Evolutionary conservation across 2,797 vertebrate genomes (phyloP).

Genomic region (Peromyscus melanophrys): DNA sequence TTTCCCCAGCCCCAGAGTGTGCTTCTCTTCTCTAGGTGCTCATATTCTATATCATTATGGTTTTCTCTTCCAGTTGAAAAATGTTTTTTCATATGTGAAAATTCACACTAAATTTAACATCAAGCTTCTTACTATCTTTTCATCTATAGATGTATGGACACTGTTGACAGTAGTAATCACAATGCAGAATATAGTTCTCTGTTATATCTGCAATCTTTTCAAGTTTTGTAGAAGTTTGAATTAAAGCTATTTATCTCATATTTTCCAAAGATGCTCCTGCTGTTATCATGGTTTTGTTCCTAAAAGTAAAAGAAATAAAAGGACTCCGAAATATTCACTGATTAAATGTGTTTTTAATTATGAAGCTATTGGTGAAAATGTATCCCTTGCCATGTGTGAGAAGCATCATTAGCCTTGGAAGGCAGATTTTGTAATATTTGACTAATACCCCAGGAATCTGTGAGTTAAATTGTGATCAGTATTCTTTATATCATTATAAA

Average conservation of each 20-base stretch:
- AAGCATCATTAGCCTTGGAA: slow-evolving; percentile 20
- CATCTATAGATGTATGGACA: not conserved
- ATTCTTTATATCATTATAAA: not conserved
- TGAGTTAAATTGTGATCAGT: slow-evolving; percentile 32
- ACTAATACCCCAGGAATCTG: not conserved
- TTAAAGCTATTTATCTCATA: not conserved
- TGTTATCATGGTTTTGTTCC: not conserved
- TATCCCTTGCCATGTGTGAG: not conserved
- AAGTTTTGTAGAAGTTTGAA: not conserved
- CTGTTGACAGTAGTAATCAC: not conserved
- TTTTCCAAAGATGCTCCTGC: not conserved
- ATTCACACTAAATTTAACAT: not conserved
- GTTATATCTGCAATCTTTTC: not conserved
- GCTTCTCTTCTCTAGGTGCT: too few species aligned
- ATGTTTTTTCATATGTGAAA: not conserved
- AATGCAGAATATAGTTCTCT: not conserved
- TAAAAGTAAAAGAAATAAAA: slow-evolving; percentile 32
- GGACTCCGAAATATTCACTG: not conserved
- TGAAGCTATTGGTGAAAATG: not conserved
- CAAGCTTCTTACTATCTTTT: not conserved
- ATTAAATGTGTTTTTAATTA: slow-evolving; percentile 32
- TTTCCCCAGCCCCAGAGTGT: accelerated
- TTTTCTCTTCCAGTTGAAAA: not conserved
- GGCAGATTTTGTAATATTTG: slow-evolving; percentile 17
- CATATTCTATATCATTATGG: not conserved